Evolutionary conservation across 2,888 invertebrate species (phyloP), one percentile per base, ranked within the genome.

Genomic region (Meteorus cinctellus): DNA sequence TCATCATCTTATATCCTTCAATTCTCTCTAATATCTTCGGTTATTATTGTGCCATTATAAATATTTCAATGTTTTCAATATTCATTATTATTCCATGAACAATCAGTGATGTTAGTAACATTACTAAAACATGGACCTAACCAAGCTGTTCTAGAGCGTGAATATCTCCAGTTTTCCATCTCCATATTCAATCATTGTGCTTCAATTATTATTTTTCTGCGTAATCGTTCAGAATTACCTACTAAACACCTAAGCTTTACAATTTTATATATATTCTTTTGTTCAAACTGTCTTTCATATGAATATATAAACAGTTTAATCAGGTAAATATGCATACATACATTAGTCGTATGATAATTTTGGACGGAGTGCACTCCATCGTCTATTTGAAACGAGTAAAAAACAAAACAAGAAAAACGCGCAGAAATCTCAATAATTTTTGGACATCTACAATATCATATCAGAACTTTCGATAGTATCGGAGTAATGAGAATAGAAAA

Each of bases 81-180:
- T 59, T 36, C 29, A 48, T 68, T 51, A 14, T 6, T 29, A 60
- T 72, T 69, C 74, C 10, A 55, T 29, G 45, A 51, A 41, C 41
- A 41, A 48, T n/a, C 59, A 36, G n/a, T 45, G 36, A 66, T 59
- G 55, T 34, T 36, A 19, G 31, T 31, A 36, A 19, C n/a, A 4
- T 29, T 19, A 16, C 74, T 72, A 14, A 55, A 68, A 31, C 74
- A 74, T 75, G 8, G 34, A 81, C 82, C 79, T 82, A 83, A 83
- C 83, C 83, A 83, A 83, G 77, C 79, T 77, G 72, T 29, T 69
- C 34, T 41, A 63, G 66, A 68, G 60, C 78, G 65, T 68, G 60
- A 51, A 48, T 66, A 60, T 19, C 60, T 8, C 36, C 31, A n/a
- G 19, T 36, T 12, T 24, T 19, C 27, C 45, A 51, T 70, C 41